Evolutionary conservation across 1,140 invertebrate species (phyloP).

Genomic region (Thrips palmi): DNA sequence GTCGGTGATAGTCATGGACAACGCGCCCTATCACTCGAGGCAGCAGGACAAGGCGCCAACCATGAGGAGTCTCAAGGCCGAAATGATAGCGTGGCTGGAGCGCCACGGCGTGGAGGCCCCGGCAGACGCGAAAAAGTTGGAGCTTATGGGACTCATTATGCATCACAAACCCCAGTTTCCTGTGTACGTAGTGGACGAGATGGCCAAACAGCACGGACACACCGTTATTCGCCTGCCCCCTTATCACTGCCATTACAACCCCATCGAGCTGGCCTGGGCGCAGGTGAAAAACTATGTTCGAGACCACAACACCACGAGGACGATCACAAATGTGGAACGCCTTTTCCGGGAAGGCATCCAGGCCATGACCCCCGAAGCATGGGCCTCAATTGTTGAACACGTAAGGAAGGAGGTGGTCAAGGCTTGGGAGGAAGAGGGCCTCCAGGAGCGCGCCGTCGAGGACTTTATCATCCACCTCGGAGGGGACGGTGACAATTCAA

Average conservation of each 20-base stretch:
- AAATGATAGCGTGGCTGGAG: constrained; percentile 11
- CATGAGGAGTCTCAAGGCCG: constrained; percentile 10
- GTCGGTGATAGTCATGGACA: constrained; percentile 15
- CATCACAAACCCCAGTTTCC: background rate
- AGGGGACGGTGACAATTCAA: too few relatives aligned
- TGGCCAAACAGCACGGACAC: constrained; percentile 9
- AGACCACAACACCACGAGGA: too few relatives aligned
- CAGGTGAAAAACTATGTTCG: too few relatives aligned
- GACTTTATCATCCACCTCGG: too few relatives aligned
- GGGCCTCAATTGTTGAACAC: too few relatives aligned
- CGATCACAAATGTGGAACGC: too few relatives aligned
- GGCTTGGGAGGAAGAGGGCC: too few relatives aligned
- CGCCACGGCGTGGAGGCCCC: constrained; percentile 4
- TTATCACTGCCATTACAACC: constrained; percentile 14
- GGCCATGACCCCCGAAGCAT: too few relatives aligned
- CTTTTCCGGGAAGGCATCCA: too few relatives aligned
- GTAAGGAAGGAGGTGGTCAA: too few relatives aligned
- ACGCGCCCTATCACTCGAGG: constrained; percentile 14
- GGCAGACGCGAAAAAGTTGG: background rate
- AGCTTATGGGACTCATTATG: constrained; percentile 9
- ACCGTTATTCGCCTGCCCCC: constrained; percentile 11
- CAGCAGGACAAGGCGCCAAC: constrained; percentile 9
- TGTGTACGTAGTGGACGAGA: constrained; percentile 9
- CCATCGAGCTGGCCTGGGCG: too few relatives aligned
- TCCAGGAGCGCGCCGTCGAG: too few relatives aligned